Evolutionary conservation across 2,888 invertebrate genomes (phyloP).

Genomic region (Lamellibrachia satsuma): DNA sequence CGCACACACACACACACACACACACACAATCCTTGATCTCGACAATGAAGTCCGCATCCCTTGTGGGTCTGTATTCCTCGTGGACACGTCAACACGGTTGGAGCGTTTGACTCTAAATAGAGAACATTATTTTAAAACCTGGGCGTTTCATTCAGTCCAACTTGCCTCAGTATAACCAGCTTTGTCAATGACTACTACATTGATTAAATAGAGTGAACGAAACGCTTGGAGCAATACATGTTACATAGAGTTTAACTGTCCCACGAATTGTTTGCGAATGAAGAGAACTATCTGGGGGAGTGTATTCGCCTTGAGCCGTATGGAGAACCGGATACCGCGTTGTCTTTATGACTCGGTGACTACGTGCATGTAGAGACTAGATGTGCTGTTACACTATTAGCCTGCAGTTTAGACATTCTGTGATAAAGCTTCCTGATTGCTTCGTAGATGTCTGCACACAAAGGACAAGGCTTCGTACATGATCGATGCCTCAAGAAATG

Average conservation of each 20-base stretch:
- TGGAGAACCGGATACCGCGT: background rate
- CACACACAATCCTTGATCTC: background rate
- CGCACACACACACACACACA: background rate
- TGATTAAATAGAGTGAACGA: no score
- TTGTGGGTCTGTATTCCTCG: no score
- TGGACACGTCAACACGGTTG: background rate
- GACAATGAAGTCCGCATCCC: no score
- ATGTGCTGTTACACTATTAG: background rate
- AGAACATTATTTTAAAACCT: no score
- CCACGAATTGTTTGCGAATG: background rate
- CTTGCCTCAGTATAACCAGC: no score
- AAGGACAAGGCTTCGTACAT: background rate
- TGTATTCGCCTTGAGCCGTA: background rate
- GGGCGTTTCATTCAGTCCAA: no score
- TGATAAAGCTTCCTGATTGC: background rate
- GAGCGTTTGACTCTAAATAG: background rate
- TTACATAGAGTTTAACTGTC: no score
- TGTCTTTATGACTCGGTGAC: background rate
- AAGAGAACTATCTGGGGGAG: background rate
- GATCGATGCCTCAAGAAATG: background rate
- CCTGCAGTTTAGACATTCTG: background rate
- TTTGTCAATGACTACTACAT: no score
- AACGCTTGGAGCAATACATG: no score
- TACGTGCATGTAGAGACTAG: background rate
- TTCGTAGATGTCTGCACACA: background rate